A percentile compares a stretch with the other conserved stretches of the same genome.
phyloP scores from a whole-genome alignment of 2,113 vertebrate species.

The Puntigrus tetrazona region DNA sequence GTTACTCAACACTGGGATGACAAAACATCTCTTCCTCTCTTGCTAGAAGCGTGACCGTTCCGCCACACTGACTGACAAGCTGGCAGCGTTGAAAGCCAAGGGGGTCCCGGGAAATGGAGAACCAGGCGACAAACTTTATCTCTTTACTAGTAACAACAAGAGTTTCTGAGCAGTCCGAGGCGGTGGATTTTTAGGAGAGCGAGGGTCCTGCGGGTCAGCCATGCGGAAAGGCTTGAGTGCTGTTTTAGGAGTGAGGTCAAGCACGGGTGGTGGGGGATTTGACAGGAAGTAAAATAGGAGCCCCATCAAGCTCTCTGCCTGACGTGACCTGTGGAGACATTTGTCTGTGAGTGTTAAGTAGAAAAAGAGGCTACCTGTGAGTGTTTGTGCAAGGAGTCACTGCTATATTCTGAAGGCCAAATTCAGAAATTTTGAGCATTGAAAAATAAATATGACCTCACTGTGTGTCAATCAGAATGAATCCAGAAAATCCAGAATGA shows the following conservation, averaged over 20 bases:
- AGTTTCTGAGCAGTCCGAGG: conserved; percentile 40
- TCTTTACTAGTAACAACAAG: conserved; percentile 3
- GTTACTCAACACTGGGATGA: conserved; percentile 34
- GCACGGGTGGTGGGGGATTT: conserved; percentile 60
- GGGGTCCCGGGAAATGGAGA: conserved; percentile 32
- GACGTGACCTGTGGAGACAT: conserved; percentile 65
- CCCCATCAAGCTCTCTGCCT: conserved; percentile 64
- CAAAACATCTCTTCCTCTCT: conserved; percentile 42
- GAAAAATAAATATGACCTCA: no score
- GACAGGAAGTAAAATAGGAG: conserved; percentile 67
- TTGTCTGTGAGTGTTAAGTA: conserved; percentile 48
- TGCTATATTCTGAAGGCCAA: conserved; percentile 29
- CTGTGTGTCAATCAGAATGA: no score
- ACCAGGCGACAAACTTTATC: conserved; percentile 34
- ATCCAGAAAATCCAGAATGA: no score
- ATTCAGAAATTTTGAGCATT: no score
- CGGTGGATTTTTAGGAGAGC: conserved; percentile 42
- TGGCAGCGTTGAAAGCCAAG: conserved; percentile 39
- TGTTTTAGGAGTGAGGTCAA: conserved; percentile 63
- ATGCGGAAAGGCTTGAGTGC: conserved; percentile 55
- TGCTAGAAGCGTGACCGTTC: conserved; percentile 54
- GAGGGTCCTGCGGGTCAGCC: conserved; percentile 46
- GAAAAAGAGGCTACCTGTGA: conserved; percentile 3
- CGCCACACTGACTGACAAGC: conserved; percentile 40
- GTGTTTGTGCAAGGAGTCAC: conserved; percentile 12